These are phyloP conservation scores for Elephantulus edwardii DNA, from an alignment of 2,113 vertebrate genomes.

Conservation along the genomic window DNA sequence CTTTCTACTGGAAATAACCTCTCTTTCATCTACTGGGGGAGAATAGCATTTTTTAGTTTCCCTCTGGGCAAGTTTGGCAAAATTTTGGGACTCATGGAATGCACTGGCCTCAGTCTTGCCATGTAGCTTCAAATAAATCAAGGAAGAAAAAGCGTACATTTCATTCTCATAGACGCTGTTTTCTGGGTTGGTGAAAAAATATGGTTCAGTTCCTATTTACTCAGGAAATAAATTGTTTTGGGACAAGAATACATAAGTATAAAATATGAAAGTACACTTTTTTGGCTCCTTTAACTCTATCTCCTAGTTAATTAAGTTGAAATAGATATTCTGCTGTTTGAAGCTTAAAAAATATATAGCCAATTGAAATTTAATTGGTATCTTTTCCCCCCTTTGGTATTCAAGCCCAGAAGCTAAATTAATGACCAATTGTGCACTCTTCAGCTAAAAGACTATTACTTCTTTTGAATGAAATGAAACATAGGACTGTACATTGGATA, in stretches of 20 bases:
- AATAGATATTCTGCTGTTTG: conserved; percentile 83
- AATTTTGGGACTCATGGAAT: neutral
- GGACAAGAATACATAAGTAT: neutral
- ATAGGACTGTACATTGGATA: conserved; percentile 30
- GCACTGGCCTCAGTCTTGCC: conserved; percentile 9
- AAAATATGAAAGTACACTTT: neutral
- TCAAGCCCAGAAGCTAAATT: conserved; percentile 86
- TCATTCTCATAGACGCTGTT: neutral
- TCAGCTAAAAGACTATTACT: conserved; percentile 82
- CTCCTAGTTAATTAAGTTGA: conserved; percentile 85
- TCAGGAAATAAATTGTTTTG: neutral
- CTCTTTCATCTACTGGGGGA: conserved; percentile 29
- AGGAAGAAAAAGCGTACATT: neutral
- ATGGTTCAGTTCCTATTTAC: neutral
- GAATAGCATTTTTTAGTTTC: conserved; percentile 38
- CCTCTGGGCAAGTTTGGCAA: conserved; percentile 29
- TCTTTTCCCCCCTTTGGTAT: conserved; percentile 84
- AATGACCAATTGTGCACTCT: conserved; percentile 82
- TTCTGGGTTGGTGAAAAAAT: conserved; percentile 17
- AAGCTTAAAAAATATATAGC: conserved; percentile 86
- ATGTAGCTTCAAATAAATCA: neutral
- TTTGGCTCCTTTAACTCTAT: conserved; percentile 45
- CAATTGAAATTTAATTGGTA: conserved; percentile 88
- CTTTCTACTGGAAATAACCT: neutral
- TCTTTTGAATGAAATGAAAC: conserved; percentile 78